Conservation (phyloP, 2,113 vertebrate species). For the Paradisaea rubra region DNA sequence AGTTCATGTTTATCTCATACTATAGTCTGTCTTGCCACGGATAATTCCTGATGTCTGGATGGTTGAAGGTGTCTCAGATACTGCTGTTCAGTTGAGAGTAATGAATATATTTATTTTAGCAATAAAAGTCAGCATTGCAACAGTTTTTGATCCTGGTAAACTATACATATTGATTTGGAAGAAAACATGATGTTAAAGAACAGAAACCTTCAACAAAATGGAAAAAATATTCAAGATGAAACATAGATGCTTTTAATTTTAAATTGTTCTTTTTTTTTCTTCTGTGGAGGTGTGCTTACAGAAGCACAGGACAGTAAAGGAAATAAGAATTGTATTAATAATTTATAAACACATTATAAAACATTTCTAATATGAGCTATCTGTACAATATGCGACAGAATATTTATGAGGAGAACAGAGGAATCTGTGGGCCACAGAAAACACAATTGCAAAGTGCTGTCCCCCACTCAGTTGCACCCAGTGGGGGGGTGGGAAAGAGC, state of each 20-base stretch:
- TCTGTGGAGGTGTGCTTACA: background rate
- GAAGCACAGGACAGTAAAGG: background rate
- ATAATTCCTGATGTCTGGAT: background rate
- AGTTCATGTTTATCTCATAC: background rate
- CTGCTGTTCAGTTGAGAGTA: background rate
- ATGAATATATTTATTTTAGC: background rate
- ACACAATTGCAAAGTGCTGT: background rate
- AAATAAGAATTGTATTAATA: background rate
- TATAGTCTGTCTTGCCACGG: background rate
- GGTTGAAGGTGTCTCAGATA: background rate
- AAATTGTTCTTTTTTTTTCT: background rate
- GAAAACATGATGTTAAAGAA: background rate
- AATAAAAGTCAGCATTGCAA: background rate
- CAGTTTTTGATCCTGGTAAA: background rate
- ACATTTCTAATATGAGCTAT: background rate
- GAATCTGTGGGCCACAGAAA: background rate
- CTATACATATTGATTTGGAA: background rate
- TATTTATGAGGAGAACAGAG: background rate
- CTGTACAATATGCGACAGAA: background rate
- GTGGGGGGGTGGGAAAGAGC: background rate
- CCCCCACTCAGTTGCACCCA: background rate
- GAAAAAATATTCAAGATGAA: background rate
- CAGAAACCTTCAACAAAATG: background rate
- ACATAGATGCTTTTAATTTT: background rate
- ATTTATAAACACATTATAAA: background rate